phyloP scores from a whole-genome alignment of 2,888 invertebrate species.

The Norana najaformis region DNA sequence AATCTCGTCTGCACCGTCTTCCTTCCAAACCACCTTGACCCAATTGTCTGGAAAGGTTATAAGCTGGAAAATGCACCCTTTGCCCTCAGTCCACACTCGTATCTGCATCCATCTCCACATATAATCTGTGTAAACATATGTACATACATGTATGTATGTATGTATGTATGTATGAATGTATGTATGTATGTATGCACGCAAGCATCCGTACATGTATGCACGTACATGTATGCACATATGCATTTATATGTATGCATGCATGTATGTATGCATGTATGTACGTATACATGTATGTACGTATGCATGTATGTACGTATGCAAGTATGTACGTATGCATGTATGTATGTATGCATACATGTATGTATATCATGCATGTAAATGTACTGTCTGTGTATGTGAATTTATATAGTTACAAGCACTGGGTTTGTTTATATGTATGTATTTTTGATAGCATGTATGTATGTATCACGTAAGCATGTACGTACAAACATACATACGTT shows the following conservation, averaged over 20 bases:
- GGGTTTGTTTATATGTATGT: no score
- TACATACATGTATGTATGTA: not conserved
- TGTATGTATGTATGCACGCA: no score
- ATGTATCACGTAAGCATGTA: no score
- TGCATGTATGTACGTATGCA: not conserved
- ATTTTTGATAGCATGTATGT: no score
- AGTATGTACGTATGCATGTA: not conserved
- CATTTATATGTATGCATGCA: not conserved
- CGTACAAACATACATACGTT: no score
- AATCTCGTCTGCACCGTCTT: no score
- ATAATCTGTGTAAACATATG: not conserved
- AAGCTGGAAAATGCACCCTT: not conserved
- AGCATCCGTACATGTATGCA: no score
- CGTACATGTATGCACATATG: not conserved
- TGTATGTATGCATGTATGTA: not conserved
- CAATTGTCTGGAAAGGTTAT: not conserved
- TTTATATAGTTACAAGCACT: no score
- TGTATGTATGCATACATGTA: slow-evolving; percentile 10
- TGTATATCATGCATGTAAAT: not conserved
- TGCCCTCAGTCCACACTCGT: not conserved
- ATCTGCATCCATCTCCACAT: not conserved
- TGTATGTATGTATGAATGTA: no score
- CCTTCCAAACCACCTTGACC: not conserved
- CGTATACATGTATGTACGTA: no score
- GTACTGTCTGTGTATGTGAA: no score